Percentiles rank a stretch among this genome's conserved stretches.
Evolutionary conservation across 2,888 invertebrate species (phyloP).

Genomic region (Seira ritae): DNA sequence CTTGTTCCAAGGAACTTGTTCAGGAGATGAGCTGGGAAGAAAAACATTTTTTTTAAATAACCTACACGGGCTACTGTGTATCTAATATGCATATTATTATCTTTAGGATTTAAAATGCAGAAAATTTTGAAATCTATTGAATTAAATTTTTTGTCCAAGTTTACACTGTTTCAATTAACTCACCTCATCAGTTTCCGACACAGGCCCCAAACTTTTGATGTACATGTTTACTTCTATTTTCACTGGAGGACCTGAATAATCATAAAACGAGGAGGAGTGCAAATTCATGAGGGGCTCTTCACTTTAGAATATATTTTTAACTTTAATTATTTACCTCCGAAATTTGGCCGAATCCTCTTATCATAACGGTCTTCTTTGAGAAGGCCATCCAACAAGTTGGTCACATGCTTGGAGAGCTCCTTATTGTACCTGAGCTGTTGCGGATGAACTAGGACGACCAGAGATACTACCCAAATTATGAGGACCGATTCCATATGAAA

Average conservation of each 20-base stretch:
- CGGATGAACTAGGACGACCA: slow-evolving; percentile 57
- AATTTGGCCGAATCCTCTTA: slow-evolving; percentile 75
- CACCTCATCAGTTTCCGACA: slow-evolving; percentile 77
- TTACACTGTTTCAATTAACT: slow-evolving; percentile 40
- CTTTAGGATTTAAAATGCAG: too few relatives aligned
- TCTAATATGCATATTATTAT: too few relatives aligned
- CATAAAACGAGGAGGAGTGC: background rate
- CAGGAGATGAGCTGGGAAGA: too few relatives aligned
- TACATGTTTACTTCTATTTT: slow-evolving; percentile 76
- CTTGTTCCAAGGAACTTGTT: too few relatives aligned
- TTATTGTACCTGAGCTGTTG: slow-evolving; percentile 71
- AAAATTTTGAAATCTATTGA: too few relatives aligned
- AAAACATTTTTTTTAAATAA: too few relatives aligned
- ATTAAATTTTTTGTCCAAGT: too few relatives aligned
- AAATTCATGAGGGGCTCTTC: too few relatives aligned
- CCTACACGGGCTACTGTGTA: too few relatives aligned
- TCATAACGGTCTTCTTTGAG: slow-evolving; percentile 75
- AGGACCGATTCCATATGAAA: slow-evolving; percentile 34
- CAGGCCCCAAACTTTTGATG: slow-evolving; percentile 77
- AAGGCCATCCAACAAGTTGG: slow-evolving; percentile 75
- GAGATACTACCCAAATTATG: slow-evolving; percentile 22
- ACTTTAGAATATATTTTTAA: too few relatives aligned
- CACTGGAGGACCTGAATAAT: slow-evolving; percentile 75
- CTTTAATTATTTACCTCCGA: slow-evolving; percentile 74
- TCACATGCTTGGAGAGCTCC: slow-evolving; percentile 74